A percentile compares a stretch with the other conserved stretches of the same genome.
Conservation (phyloP, 2,888 invertebrate species). For the Erebia aethiops region DNA sequence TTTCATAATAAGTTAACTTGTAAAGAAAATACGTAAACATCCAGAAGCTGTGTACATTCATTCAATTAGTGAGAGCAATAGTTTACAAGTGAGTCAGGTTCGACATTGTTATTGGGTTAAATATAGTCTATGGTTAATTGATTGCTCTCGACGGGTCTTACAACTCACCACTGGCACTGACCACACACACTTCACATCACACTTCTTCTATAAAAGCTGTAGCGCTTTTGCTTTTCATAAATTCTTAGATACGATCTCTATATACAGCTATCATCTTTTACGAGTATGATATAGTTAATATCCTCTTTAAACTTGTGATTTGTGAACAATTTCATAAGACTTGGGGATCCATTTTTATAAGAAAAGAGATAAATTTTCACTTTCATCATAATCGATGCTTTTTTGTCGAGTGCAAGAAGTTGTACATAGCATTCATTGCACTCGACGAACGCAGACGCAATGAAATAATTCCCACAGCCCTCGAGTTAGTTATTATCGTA, state of each 20-base stretch:
- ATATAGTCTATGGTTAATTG: slow-evolving; percentile 9
- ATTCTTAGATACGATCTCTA: background rate
- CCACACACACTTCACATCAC: background rate
- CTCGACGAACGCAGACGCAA: background rate
- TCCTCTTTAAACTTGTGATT: too few species aligned
- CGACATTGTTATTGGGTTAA: slow-evolving; percentile 3
- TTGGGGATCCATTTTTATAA: too few species aligned
- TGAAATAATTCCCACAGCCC: slow-evolving; percentile 30
- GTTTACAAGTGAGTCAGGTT: slow-evolving; percentile 3
- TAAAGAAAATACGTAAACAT: background rate
- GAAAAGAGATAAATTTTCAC: background rate
- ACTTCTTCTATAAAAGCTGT: background rate
- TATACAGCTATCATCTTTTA: too few species aligned
- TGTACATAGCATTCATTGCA: background rate
- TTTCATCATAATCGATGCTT: background rate
- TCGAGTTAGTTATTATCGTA: slow-evolving; percentile 11
- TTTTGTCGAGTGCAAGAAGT: background rate
- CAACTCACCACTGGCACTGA: too few species aligned
- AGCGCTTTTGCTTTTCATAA: background rate
- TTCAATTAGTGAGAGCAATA: background rate
- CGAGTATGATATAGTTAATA: too few species aligned
- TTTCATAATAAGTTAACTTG: background rate
- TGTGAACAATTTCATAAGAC: too few species aligned
- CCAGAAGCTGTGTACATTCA: background rate
- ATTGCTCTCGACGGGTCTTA: background rate